Conservation (phyloP, 2,888 invertebrate species). For the Blomia tropicalis region DNA sequence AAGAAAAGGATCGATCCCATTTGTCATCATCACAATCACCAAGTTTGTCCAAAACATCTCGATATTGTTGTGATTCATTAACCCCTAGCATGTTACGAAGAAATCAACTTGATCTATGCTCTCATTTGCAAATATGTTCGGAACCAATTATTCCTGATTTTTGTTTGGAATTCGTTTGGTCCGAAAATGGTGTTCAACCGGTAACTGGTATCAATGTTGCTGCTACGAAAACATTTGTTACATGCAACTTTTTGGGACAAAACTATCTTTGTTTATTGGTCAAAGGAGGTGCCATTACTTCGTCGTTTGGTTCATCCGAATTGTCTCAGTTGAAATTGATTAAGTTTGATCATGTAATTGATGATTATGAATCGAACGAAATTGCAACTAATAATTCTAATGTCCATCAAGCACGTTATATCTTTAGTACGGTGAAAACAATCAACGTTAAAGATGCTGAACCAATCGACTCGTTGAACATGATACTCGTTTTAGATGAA, state of each 20-base stretch:
- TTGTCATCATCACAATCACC: neutral
- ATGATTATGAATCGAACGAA: slow-evolving; percentile 3
- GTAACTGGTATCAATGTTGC: neutral
- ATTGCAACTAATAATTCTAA: slow-evolving; percentile 39
- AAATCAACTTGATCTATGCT: neutral
- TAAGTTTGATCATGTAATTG: neutral
- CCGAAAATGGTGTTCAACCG: slow-evolving; percentile 43
- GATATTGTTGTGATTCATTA: neutral
- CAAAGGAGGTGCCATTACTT: neutral
- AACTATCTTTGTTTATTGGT: slow-evolving; percentile 44
- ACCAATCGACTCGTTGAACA: slow-evolving; percentile 54
- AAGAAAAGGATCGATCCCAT: neutral
- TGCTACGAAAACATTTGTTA: slow-evolving; percentile 60
- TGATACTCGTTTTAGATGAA: slow-evolving; percentile 67
- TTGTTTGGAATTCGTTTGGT: slow-evolving; percentile 78
- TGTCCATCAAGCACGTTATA: slow-evolving; percentile 36
- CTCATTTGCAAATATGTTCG: slow-evolving; percentile 31
- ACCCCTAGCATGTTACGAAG: neutral
- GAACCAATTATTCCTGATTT: slow-evolving; percentile 64
- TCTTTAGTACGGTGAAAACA: slow-evolving; percentile 55
- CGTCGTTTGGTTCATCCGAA: neutral
- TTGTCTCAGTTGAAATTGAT: neutral
- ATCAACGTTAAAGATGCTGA: slow-evolving; percentile 70
- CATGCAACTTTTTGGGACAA: slow-evolving; percentile 69
- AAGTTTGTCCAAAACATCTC: neutral